Conservation (phyloP, 2,113 vertebrate species). For the Amblyornis subalaris region DNA sequence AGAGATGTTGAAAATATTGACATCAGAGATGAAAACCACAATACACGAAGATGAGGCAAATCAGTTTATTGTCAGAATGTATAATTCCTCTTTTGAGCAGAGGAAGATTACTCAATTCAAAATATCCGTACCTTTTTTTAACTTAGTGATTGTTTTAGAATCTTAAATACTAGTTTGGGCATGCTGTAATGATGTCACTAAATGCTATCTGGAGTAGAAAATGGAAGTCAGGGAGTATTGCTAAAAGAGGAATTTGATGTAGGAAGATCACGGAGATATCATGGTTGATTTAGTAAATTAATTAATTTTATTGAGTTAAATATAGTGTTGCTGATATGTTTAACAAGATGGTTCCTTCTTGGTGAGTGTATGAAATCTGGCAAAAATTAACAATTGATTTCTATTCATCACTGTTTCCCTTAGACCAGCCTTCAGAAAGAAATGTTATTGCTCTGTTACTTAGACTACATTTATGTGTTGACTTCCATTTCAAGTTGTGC, state of each 20-base stretch:
- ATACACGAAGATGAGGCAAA: neutral
- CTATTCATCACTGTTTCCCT: neutral
- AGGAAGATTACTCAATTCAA: neutral
- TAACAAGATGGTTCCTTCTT: neutral
- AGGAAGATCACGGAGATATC: neutral
- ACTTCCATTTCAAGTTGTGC: neutral
- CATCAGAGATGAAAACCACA: neutral
- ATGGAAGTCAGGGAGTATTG: neutral
- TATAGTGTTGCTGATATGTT: neutral
- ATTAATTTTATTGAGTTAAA: neutral
- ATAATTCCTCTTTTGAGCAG: neutral
- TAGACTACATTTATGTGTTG: neutral
- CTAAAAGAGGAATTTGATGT: neutral
- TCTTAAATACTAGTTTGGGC: neutral
- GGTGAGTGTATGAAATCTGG: neutral
- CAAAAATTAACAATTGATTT: neutral
- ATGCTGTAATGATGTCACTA: neutral
- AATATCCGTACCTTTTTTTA: neutral
- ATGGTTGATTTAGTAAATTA: neutral
- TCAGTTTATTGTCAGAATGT: neutral
- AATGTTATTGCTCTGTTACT: neutral
- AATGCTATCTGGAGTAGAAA: neutral
- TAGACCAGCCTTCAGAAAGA: neutral
- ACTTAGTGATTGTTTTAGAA: neutral
- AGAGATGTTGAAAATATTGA: neutral